phyloP scores from a whole-genome alignment of 2,888 invertebrate species.

The Ennomos erosarius region DNA sequence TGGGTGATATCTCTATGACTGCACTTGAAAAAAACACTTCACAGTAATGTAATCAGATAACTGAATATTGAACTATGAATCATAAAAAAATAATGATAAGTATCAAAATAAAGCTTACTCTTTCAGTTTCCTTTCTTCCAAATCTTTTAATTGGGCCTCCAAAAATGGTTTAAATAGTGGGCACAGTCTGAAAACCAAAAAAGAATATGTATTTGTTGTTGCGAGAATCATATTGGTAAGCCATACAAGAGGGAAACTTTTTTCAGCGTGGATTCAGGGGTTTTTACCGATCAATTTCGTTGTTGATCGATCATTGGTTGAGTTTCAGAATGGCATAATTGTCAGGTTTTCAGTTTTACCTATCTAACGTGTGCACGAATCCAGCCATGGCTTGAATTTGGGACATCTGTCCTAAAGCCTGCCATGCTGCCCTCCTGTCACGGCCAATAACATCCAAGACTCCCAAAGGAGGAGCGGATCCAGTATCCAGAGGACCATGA shows the following conservation, averaged over 20 bases:
- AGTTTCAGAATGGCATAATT: too few relatives aligned
- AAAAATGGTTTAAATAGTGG: conserved; percentile 96
- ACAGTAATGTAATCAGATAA: too few relatives aligned
- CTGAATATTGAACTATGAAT: background rate
- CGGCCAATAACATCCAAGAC: conserved; percentile 98
- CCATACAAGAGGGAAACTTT: too few relatives aligned
- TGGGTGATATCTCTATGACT: too few relatives aligned
- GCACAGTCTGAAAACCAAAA: conserved; percentile 86
- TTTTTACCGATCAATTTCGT: too few relatives aligned
- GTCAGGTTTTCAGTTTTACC: conserved; percentile 58
- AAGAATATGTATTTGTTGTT: too few relatives aligned
- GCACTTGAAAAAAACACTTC: too few relatives aligned
- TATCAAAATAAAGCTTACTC: conserved; percentile 60
- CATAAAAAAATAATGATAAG: conserved; percentile 12
- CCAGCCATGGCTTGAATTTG: conserved; percentile 96
- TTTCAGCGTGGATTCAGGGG: too few relatives aligned
- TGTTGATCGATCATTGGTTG: too few relatives aligned
- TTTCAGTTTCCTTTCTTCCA: conserved; percentile 89
- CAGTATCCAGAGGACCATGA: conserved; percentile 92
- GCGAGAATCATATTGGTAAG: too few relatives aligned
- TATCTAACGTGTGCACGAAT: conserved; percentile 94
- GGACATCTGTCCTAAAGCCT: conserved; percentile 93
- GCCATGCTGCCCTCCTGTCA: conserved; percentile 97
- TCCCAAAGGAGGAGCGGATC: conserved; percentile 92
- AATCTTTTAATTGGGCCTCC: conserved; percentile 95